These are phyloP conservation scores for Cariama cristata DNA, from an alignment of 2,113 vertebrate species.

Conservation along the genomic window DNA sequence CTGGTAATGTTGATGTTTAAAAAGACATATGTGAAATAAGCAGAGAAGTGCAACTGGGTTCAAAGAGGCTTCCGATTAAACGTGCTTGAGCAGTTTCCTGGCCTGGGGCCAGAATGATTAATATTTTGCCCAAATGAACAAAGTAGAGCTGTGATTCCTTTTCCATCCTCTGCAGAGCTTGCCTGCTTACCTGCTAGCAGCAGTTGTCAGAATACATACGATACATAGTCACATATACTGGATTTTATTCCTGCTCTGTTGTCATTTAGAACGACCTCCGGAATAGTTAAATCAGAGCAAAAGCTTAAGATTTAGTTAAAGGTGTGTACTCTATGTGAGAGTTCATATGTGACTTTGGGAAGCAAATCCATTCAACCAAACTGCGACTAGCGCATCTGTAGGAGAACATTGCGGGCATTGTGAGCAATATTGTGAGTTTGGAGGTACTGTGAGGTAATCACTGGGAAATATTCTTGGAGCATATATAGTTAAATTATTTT, in stretches of 20 bases:
- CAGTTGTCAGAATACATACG: background rate
- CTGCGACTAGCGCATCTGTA: fast-evolving
- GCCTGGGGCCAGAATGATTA: background rate
- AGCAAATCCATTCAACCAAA: background rate
- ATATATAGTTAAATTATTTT: background rate
- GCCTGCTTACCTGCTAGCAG: background rate
- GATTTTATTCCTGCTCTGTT: background rate
- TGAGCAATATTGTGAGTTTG: background rate
- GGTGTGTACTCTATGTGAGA: background rate
- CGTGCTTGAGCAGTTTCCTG: background rate
- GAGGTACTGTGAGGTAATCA: background rate
- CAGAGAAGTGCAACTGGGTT: background rate
- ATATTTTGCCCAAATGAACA: slow-evolving; percentile 2
- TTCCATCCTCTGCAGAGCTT: background rate
- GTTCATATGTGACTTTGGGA: background rate
- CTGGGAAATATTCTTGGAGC: background rate
- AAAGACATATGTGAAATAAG: background rate
- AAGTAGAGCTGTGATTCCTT: background rate
- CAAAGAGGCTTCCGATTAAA: background rate
- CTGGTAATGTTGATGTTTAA: background rate
- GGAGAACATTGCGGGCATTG: background rate
- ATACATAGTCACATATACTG: background rate
- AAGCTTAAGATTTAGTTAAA: background rate
- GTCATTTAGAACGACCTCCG: background rate
- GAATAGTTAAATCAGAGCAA: background rate